phyloP scores from a whole-genome alignment of 2,797 vertebrate species.

The Sternotherus odoratus region DNA sequence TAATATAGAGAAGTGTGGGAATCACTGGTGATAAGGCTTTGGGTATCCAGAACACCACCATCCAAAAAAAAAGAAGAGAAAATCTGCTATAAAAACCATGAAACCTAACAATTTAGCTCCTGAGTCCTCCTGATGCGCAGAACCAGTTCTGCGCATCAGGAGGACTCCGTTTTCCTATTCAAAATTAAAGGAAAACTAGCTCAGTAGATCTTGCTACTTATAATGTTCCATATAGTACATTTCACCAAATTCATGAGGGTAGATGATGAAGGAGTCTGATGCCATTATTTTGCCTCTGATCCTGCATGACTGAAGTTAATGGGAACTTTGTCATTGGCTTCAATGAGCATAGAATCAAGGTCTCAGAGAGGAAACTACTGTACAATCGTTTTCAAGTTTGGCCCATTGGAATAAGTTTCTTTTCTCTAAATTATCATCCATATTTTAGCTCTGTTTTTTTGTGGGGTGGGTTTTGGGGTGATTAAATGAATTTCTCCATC shows the following conservation, averaged over 20 bases:
- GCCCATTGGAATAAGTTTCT: rapidly evolving
- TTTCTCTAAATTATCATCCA: background rate
- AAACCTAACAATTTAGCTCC: too few species aligned
- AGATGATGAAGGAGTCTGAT: background rate
- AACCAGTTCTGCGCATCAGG: too few species aligned
- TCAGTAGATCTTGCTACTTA: background rate
- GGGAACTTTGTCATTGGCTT: background rate
- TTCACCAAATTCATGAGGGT: background rate
- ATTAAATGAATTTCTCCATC: background rate
- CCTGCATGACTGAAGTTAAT: background rate
- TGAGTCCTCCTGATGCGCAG: too few species aligned
- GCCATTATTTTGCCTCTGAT: rapidly evolving
- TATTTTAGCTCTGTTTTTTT: background rate
- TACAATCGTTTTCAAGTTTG: background rate
- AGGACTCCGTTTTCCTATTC: background rate
- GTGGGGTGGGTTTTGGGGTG: background rate
- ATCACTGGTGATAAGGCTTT: background rate
- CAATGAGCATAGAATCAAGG: background rate
- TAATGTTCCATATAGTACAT: background rate
- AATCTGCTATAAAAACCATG: background rate
- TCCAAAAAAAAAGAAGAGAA: background rate
- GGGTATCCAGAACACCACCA: background rate
- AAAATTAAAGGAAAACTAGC: background rate
- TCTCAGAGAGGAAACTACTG: background rate
- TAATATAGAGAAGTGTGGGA: background rate